phyloP scores from a whole-genome alignment of 2,797 vertebrate species.

The Peromyscus melanophrys region DNA sequence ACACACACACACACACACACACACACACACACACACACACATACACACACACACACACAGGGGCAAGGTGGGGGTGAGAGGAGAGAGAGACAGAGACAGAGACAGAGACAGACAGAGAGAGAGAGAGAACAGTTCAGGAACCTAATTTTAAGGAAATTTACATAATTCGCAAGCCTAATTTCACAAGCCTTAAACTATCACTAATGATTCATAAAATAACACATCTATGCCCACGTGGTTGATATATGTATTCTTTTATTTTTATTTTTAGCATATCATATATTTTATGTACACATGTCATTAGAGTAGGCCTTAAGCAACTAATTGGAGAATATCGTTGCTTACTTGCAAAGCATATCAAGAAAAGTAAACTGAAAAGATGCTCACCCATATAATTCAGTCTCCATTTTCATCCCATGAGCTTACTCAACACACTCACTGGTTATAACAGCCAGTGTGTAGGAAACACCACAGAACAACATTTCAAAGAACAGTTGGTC shows the following conservation, averaged over 20 bases:
- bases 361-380: background rate
- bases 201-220: background rate
- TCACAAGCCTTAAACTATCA: conserved; percentile 22
- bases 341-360: conserved; percentile 24
- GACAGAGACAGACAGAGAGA: background rate
- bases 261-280: conserved; percentile 28
- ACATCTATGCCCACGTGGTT: background rate
- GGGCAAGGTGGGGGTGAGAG: background rate
- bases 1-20: background rate
- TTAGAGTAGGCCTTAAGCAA: background rate
- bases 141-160: conserved; percentile 4
- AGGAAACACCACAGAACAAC: background rate
- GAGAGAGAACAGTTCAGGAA: background rate
- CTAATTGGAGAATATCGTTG: background rate
- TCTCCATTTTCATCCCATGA: background rate
- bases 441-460: background rate
- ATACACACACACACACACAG: background rate
- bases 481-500: conserved; percentile 2
- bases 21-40: background rate
- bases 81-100: background rate
- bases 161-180: background rate
- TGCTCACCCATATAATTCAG: background rate
- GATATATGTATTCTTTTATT: background rate
- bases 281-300: background rate
- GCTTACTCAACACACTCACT: background rate